Base-by-base conservation (phyloP, 2,113 vertebrate species). In the Apistogramma diplotaenia region DNA sequence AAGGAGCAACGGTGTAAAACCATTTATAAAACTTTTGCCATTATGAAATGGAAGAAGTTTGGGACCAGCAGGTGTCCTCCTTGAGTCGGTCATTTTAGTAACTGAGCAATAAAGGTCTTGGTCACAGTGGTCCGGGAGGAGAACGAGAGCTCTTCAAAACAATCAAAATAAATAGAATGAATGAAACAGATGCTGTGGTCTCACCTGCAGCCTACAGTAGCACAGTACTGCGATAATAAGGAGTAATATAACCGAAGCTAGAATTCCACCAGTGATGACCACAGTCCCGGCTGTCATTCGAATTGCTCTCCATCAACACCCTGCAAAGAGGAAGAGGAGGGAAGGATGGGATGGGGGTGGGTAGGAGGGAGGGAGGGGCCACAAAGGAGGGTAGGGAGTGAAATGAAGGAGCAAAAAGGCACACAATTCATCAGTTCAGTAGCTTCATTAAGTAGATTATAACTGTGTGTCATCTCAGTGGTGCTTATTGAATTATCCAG, bases 201-300 rank as follows among this genome's bases (percentile, higher is more conserved):
- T 95, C 94, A 99, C 98, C 98, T 99, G 98, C 84, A 99, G 97
- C 87, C 98, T 95, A 93, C 98, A 99, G 94, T 99, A 99, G 94
- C 98, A 99, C 89, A 99, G 95, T 78, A 99, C 97, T 0, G 98
- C 98, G 4, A 99, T 99, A 93, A 99, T 99, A 89, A 98, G 99
- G 21, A 99, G 96, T 77, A 99, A 95, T 89, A 99, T 99, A 79
- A 99, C 96, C 76, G 98, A 98, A 31, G 98, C 98, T 95, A 99
- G 97, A 94, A 99, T 99, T 96, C 98, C 98, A 89, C 98, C 98
- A 92, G 98, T 99, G 97, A 99, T 99, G 93, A 99, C 98, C 96
- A 99, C 98, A 10, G 98, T 99, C 94, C 98, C 98, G 96, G 98
- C 98, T 98, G 98, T 99, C 98, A 99, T 99, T 96, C 98, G 98